These are phyloP conservation scores for Petrolisthes cinctipes DNA, from an alignment of 2,888 invertebrate species.

Conservation along the genomic window DNA sequence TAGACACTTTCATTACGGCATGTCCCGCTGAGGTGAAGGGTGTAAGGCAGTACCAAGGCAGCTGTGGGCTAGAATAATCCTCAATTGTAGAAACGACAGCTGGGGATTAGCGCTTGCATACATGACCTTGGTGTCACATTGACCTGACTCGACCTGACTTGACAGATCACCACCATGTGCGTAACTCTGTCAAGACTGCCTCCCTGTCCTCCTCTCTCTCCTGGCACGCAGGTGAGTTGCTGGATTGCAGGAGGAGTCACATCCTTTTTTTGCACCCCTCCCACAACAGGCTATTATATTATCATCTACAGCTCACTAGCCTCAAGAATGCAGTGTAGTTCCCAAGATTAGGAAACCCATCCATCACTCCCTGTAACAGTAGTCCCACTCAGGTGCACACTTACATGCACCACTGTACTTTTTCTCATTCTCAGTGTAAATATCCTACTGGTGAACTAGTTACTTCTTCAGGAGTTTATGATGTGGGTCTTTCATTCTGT, in stretches of 20 bases:
- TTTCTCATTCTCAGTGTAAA: constrained; percentile 7
- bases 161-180: constrained; percentile 65
- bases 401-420: constrained; percentile 18
- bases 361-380: constrained; percentile 17
- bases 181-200: constrained; percentile 65
- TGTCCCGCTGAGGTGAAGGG: constrained; percentile 42
- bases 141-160: constrained; percentile 63
- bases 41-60: constrained; percentile 40
- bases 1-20: constrained; percentile 15
- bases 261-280: constrained; percentile 35
- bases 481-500: constrained; percentile 13
- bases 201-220: constrained; percentile 65
- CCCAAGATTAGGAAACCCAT: constrained; percentile 26
- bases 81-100: constrained; percentile 50
- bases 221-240: constrained; percentile 66
- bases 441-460: constrained; percentile 17
- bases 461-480: constrained; percentile 2
- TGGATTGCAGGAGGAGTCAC: constrained; percentile 50
- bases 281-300: constrained; percentile 30
- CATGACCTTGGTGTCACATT: constrained; percentile 53
- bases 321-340: constrained; percentile 49
- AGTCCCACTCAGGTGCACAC: constrained; percentile 40
- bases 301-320: constrained; percentile 55
- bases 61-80: constrained; percentile 47
- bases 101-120: constrained; percentile 57